Percentiles rank a stretch among this genome's conserved stretches.
These are phyloP conservation scores for Lacerta agilis DNA, from an alignment of 2,797 vertebrate genomes.

Conservation along the genomic window DNA sequence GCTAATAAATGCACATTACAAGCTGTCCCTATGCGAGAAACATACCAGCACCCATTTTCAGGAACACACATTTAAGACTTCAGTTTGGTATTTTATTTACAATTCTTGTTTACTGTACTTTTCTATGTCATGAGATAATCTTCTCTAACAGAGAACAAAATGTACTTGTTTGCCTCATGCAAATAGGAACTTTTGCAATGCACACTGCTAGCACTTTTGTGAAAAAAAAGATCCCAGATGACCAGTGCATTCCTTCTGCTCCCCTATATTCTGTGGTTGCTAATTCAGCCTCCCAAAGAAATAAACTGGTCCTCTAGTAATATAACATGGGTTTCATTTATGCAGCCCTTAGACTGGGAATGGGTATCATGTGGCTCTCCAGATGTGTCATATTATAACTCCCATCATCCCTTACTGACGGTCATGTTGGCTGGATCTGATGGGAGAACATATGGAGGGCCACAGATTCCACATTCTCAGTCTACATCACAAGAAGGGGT, in stretches of 20 bases:
- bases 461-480: no score
- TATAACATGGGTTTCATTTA: not conserved
- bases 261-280: not conserved
- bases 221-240: not conserved
- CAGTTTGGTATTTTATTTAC: constrained; percentile 21
- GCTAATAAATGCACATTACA: constrained; percentile 50
- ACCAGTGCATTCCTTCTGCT: not conserved
- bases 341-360: no score
- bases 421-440: no score
- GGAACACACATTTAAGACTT: constrained; percentile 28
- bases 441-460: no score
- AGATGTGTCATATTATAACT: no score
- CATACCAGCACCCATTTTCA: constrained; percentile 2
- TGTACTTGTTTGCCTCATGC: not conserved
- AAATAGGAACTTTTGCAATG: not conserved
- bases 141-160: not conserved
- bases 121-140: not conserved
- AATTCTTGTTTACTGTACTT: constrained; percentile 15
- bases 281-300: not conserved
- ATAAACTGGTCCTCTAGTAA: not conserved
- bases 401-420: no score
- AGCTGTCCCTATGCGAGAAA: constrained; percentile 36
- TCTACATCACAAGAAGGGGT: not conserved
- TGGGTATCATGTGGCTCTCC: no score
- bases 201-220: not conserved